Base-by-base conservation (phyloP, 2,797 vertebrate species). In the Danio aesculapii region DNA sequence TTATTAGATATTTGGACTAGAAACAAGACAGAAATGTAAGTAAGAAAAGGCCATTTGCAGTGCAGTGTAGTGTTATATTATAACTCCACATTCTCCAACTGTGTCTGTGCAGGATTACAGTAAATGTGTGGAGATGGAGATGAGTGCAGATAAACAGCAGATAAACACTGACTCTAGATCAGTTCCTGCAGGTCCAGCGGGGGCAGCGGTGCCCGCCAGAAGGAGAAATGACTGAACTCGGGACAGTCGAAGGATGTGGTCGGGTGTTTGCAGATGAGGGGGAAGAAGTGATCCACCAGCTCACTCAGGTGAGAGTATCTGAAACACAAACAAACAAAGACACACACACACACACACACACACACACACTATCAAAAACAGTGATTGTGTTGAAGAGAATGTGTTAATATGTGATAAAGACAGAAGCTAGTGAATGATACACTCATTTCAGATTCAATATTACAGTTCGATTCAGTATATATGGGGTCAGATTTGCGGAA, bases 241-340 rank as follows among this genome's bases (percentile, higher is more conserved):
- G 97, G 96, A 55, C 91, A 93, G 76, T 88, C 80, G 71, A 98
- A 91, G 62, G 91, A 90, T 0, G 74, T 0, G 0, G 76, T 89
- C 0, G 79, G 81, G 12, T 89, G 90, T 52, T 88, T 88, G 4
- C 82, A 88, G 12, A 94, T 83, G 17, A 93, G 88, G 0, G 98
- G 98, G 88, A 99, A 99, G 87, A 99, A 90, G 63, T 98, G 94
- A 79, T 99, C 96, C 72, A 98, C 97, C 82, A 96, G 53, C 86
- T 98, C 97, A 0, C 93, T 88, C 47, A 99, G 94, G 78, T 91
- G 92, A 80, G 93, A 91, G 0, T 97, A 99, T 71, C 98, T 99
- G 77, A 83, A 39, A 82, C 53, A 79, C 3, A 86, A 21, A 88
- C 61, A 86, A 8, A 81, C 30, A 30, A 1, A 30, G 1, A 30